Evolutionary conservation across 2,797 vertebrate genomes (phyloP).

Genomic region (Cygnus olor): DNA sequence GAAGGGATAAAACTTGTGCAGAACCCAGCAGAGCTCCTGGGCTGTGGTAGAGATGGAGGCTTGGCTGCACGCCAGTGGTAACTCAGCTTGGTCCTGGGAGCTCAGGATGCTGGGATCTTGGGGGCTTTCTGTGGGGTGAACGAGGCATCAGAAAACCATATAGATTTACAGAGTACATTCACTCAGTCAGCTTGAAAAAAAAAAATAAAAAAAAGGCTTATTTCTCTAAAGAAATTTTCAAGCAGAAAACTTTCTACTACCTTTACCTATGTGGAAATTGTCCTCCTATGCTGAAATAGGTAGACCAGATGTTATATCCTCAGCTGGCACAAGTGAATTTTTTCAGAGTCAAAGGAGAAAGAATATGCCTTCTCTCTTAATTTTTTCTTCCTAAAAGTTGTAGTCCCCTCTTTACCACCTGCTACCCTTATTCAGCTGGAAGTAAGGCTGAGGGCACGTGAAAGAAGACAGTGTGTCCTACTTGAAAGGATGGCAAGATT

Average conservation of each 20-base stretch:
- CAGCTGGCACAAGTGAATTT: not conserved
- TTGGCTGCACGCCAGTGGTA: not conserved
- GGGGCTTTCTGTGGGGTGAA: not conserved
- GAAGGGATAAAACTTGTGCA: not conserved
- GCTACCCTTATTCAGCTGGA: not conserved
- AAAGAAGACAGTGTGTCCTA: not conserved
- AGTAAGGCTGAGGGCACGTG: not conserved
- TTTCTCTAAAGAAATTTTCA: not conserved
- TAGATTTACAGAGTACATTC: not conserved
- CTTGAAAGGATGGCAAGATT: not conserved
- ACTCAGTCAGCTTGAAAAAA: not conserved
- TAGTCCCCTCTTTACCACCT: not conserved
- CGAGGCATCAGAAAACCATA: not conserved
- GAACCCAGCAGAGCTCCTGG: not conserved
- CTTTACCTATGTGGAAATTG: not conserved
- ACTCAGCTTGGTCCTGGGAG: not conserved
- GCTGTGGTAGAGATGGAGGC: not conserved
- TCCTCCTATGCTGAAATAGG: not conserved
- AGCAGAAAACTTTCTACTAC: not conserved
- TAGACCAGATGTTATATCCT: not conserved
- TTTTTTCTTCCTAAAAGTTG: not conserved
- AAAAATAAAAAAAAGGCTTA: fast-evolving
- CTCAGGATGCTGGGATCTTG: not conserved
- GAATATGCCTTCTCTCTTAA: not conserved
- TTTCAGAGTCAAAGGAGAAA: not conserved